A percentile compares a stretch with the other conserved stretches of the same genome.
These are phyloP conservation scores for Xestia c-nigrum DNA, from an alignment of 2,888 invertebrate genomes.

Conservation along the genomic window DNA sequence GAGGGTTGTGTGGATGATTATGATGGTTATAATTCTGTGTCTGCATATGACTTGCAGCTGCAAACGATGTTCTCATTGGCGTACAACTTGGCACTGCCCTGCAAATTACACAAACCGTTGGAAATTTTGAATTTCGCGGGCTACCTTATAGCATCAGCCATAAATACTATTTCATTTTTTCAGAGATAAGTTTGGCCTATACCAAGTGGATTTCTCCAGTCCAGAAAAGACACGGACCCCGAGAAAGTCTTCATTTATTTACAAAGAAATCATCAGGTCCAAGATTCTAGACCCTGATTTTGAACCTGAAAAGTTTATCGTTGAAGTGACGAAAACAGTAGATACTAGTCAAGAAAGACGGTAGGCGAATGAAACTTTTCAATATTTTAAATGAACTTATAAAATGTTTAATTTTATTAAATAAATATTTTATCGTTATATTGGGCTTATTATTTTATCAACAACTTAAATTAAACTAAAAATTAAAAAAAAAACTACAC, in stretches of 20 bases:
- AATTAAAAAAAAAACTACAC: no score
- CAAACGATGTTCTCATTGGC: no score
- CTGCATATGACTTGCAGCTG: no score
- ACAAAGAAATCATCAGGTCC: slow-evolving; percentile 84
- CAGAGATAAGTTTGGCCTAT: slow-evolving; percentile 93
- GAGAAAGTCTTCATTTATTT: slow-evolving; percentile 91
- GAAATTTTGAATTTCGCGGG: no score
- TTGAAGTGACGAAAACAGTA: slow-evolving; percentile 53
- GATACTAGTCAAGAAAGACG: slow-evolving; percentile 38
- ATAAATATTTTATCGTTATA: background rate
- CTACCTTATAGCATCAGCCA: no score
- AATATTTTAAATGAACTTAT: background rate
- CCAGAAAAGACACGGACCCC: slow-evolving; percentile 91
- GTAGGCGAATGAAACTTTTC: background rate
- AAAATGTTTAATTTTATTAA: background rate
- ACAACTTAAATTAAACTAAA: no score
- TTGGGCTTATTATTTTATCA: slow-evolving; percentile 1
- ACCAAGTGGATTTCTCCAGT: slow-evolving; percentile 92
- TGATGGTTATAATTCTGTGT: no score
- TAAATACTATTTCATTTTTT: slow-evolving; percentile 72
- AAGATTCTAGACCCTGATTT: slow-evolving; percentile 76
- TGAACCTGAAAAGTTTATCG: slow-evolving; percentile 75
- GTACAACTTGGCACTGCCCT: no score
- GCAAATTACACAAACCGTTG: no score
- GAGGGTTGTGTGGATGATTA: no score